These are phyloP conservation scores for Dryas iulia DNA, from an alignment of 1,140 invertebrate species.

Conservation along the genomic window DNA sequence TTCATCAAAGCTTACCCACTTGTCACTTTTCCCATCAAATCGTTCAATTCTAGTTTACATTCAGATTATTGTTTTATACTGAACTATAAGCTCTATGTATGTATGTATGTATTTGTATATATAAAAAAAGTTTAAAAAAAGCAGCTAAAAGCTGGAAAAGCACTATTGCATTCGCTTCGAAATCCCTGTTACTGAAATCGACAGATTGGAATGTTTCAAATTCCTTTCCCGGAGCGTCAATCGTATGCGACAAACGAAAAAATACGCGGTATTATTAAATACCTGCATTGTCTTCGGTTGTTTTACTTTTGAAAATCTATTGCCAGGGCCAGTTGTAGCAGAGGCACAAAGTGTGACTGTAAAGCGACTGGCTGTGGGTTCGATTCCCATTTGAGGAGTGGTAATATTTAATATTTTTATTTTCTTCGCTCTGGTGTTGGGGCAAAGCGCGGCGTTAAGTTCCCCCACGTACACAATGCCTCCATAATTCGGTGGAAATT, in stretches of 20 bases:
- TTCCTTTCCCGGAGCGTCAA: conserved; percentile 1
- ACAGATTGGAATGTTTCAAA: conserved; percentile 15
- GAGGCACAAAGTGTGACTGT: no score
- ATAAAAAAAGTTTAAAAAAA: not conserved
- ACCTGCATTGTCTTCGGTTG: not conserved
- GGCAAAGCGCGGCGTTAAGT: no score
- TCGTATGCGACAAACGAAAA: conserved; percentile 1
- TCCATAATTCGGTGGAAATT: no score
- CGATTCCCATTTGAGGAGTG: no score
- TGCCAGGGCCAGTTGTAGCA: not conserved
- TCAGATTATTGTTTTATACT: not conserved
- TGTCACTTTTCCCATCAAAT: not conserved
- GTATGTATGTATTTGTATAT: no score
- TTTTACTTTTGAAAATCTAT: not conserved
- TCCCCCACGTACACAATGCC: no score
- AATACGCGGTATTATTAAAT: not conserved
- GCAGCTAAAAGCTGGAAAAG: not conserved
- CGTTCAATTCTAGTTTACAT: not conserved
- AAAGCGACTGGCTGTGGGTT: no score
- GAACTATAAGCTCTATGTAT: not conserved
- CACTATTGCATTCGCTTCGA: not conserved
- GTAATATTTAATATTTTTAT: no score
- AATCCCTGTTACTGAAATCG: not conserved
- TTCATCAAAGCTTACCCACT: not conserved
- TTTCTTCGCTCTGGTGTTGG: no score